These are phyloP conservation scores for Dolichoris vasculosae DNA, from an alignment of 1,140 invertebrate species.

Conservation along the genomic window DNA sequence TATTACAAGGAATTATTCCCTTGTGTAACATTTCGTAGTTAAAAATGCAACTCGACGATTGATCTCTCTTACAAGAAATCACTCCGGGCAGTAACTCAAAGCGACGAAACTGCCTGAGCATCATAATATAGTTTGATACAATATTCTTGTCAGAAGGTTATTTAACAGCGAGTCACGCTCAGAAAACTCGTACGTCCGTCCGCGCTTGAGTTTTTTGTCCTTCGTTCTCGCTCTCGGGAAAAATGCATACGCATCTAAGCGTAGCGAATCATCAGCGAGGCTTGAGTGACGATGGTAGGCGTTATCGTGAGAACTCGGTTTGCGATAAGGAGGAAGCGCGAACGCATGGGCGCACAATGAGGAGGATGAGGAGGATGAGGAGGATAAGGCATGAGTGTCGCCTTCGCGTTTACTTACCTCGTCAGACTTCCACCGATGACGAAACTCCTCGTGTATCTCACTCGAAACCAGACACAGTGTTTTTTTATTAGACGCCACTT, in stretches of 20 bases:
- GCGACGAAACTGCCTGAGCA: not conserved
- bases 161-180: conserved; percentile 13
- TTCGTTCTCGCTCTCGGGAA: not conserved
- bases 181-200: not conserved
- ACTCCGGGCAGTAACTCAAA: not conserved
- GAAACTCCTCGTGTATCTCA: not conserved
- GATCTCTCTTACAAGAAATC: not conserved
- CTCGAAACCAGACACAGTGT: not conserved
- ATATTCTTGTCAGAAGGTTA: not conserved
- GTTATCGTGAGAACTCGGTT: not conserved
- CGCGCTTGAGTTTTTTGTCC: too few relatives aligned
- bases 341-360: not conserved
- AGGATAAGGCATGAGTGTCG: conserved; percentile 30
- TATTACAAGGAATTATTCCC: not conserved
- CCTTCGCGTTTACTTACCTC: conserved; percentile 16
- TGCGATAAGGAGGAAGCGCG: conserved; percentile 1
- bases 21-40: not conserved
- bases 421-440: conserved; percentile 19
- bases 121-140: not conserved
- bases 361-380: not conserved
- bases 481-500: not conserved
- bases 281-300: not conserved
- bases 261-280: too few relatives aligned
- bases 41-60: not conserved
- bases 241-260: too few relatives aligned